Evolutionary conservation across 2,113 vertebrate species (phyloP).

Genomic region (Amia ocellicauda): DNA sequence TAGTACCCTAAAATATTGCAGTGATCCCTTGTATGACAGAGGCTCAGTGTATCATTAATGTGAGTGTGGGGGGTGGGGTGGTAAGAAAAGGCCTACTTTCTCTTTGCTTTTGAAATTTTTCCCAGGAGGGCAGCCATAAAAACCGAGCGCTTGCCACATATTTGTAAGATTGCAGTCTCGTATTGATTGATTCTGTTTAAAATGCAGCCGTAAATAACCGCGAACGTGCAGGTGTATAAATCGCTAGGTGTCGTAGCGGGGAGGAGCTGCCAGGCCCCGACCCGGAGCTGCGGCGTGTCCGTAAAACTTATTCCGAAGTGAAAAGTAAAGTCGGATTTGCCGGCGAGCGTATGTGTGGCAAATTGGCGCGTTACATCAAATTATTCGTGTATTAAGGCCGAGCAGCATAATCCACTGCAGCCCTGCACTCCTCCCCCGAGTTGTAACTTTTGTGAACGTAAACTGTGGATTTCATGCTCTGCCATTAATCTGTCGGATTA

Average conservation of each 20-base stretch:
- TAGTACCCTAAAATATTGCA: too few relatives aligned
- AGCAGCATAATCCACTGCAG: conserved; percentile 64
- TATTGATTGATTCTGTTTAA: too few relatives aligned
- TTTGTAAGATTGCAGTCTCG: too few relatives aligned
- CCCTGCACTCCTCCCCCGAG: conserved; percentile 63
- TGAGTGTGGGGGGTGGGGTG: too few relatives aligned
- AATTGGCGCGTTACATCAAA: conserved; percentile 74
- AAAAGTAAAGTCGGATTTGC: conserved; percentile 41
- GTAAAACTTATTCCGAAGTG: conserved; percentile 38
- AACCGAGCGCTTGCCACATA: too few relatives aligned
- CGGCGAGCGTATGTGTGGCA: conserved; percentile 63
- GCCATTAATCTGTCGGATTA: conserved; percentile 80
- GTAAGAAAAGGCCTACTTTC: too few relatives aligned
- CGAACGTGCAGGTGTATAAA: too few relatives aligned
- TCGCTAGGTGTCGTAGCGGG: background rate
- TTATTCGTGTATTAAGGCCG: conserved; percentile 69
- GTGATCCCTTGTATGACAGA: too few relatives aligned
- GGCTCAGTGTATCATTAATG: too few relatives aligned
- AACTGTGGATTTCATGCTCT: conserved; percentile 73
- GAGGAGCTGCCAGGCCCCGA: background rate
- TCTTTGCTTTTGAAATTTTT: too few relatives aligned
- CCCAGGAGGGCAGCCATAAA: too few relatives aligned
- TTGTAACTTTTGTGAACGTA: conserved; percentile 73
- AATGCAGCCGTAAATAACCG: too few relatives aligned
- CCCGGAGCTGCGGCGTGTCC: conserved; percentile 7